A percentile compares a stretch with the other conserved stretches of the same genome.
These are phyloP conservation scores for Antennarius maculatus DNA, from an alignment of 2,797 vertebrate genomes.

Conservation along the genomic window DNA sequence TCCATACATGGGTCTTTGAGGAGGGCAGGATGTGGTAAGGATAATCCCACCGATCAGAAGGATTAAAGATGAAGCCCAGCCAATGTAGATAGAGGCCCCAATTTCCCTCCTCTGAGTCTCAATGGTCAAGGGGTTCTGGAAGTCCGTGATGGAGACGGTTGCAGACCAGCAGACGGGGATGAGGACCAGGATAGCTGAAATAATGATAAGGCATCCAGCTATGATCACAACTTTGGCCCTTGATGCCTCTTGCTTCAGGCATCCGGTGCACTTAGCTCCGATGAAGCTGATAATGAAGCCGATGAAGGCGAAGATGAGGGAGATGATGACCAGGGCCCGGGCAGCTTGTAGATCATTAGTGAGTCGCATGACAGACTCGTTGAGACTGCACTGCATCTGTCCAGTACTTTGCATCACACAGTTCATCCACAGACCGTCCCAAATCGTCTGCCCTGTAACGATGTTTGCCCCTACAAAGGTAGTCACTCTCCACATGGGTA, in stretches of 20 bases:
- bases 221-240: slow-evolving; percentile 76
- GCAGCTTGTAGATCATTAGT: slow-evolving; percentile 77
- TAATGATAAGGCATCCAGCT: slow-evolving; percentile 72
- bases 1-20: slow-evolving; percentile 53
- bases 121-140: slow-evolving; percentile 46
- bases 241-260: slow-evolving; percentile 69
- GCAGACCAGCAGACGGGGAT: slow-evolving; percentile 77
- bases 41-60: slow-evolving; percentile 76
- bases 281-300: slow-evolving; percentile 78
- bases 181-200: slow-evolving; percentile 62
- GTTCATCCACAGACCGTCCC: slow-evolving; percentile 87
- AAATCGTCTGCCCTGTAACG: slow-evolving; percentile 80
- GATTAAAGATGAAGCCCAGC: slow-evolving; percentile 64
- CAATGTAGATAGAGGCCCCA: slow-evolving; percentile 75
- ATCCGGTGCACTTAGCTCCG: slow-evolving; percentile 78
- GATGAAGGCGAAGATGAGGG: slow-evolving; percentile 75
- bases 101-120: slow-evolving; percentile 71
- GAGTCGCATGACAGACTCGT: slow-evolving; percentile 72
- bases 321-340: slow-evolving; percentile 76
- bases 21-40: slow-evolving; percentile 76
- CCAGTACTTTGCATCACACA: slow-evolving; percentile 85
- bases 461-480: slow-evolving; percentile 83
- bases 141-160: slow-evolving; percentile 72
- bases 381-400: slow-evolving; percentile 84
- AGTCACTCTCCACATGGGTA: slow-evolving; percentile 84